Conservation (phyloP, 2,888 invertebrate species). For the Scaptomyza parva region DNA sequence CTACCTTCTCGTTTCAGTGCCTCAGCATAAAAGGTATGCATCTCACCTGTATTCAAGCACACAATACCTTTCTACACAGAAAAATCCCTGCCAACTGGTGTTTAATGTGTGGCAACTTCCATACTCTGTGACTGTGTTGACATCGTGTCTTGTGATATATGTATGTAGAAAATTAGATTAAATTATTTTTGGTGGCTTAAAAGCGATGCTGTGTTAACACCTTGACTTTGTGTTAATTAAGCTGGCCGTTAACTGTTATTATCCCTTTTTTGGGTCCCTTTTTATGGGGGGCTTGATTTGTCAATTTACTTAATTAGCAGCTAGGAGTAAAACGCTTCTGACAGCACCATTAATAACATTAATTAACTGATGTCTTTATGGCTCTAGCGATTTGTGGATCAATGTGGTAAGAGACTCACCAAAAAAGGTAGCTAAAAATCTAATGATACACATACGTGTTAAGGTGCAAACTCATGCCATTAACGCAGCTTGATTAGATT, state of each 20-base stretch:
- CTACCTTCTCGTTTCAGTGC: constrained; percentile 49
- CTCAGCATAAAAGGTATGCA: constrained; percentile 63
- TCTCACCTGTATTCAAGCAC: constrained; percentile 31
- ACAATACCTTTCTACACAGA: constrained; percentile 11
- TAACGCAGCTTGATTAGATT: not conserved
- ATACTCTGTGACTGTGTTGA: constrained; percentile 26
- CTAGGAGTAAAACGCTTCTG: constrained; percentile 37
- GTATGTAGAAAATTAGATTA: constrained; percentile 37
- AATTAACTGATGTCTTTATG: constrained; percentile 71
- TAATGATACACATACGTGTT: not conserved
- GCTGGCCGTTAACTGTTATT: constrained; percentile 57
- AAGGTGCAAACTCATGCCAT: not conserved
- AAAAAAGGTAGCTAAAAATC: not conserved
- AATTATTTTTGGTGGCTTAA: constrained; percentile 49
- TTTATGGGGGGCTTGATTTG: constrained; percentile 60
- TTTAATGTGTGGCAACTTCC: constrained; percentile 36
- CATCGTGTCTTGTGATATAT: constrained; percentile 20
- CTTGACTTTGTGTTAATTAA: constrained; percentile 69
- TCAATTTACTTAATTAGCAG: constrained; percentile 74
- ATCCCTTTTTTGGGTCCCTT: constrained; percentile 36
- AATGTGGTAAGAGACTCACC: constrained; percentile 19
- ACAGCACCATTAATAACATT: constrained; percentile 63
- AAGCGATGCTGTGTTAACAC: constrained; percentile 67
- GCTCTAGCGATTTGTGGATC: constrained; percentile 46
- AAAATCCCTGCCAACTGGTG: constrained; percentile 37